Conservation (phyloP, 2,888 invertebrate genomes). For the Hydroisotoma schaefferi region DNA sequence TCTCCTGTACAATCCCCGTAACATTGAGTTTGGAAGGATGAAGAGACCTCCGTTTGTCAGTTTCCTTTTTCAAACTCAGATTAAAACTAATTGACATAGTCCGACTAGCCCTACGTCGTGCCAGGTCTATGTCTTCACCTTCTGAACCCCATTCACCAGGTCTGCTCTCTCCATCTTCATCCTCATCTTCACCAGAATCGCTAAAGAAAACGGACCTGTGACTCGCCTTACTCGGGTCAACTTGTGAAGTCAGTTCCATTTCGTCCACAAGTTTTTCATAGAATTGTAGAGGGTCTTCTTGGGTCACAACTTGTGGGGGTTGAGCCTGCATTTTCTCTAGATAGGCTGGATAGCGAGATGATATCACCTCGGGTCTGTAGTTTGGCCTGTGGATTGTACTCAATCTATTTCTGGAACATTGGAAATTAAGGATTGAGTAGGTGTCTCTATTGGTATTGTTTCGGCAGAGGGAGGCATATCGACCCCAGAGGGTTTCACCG, state of each 20-base stretch:
- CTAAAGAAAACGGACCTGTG: too few relatives aligned
- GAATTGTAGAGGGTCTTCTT: not conserved
- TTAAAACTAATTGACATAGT: too few relatives aligned
- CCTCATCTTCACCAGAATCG: not conserved
- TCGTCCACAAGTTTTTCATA: not conserved
- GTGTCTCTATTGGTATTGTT: constrained; percentile 15
- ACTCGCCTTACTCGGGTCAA: too few relatives aligned
- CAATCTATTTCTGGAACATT: constrained; percentile 27
- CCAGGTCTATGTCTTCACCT: not conserved
- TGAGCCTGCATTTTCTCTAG: not conserved
- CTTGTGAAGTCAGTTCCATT: not conserved
- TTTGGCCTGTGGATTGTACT: constrained; percentile 8
- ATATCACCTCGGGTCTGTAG: not conserved
- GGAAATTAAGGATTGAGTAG: constrained; percentile 26
- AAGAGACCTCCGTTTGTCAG: too few relatives aligned
- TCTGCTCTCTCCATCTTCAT: not conserved
- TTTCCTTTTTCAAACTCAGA: too few relatives aligned
- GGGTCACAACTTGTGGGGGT: not conserved
- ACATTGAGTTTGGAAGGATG: too few relatives aligned
- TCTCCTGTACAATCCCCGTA: too few relatives aligned
- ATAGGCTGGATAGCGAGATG: not conserved
- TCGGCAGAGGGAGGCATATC: constrained; percentile 32
- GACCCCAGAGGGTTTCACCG: constrained; percentile 39
- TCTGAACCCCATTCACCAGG: not conserved
- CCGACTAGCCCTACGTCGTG: not conserved